These are phyloP conservation scores for Calycopis cecrops DNA, from an alignment of 1,140 invertebrate genomes.

Conservation along the genomic window DNA sequence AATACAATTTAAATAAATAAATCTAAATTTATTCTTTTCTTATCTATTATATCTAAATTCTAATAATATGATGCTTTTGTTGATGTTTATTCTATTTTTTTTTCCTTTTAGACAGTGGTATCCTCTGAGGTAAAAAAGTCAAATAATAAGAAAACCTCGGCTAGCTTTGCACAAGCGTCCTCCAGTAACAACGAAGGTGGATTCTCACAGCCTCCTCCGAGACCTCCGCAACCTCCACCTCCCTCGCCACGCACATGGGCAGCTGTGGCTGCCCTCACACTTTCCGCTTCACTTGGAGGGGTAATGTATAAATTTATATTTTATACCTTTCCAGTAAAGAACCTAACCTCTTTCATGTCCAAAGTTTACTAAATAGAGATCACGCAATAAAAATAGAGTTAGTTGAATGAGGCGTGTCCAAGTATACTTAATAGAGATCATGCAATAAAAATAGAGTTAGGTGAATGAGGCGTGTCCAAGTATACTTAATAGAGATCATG, in stretches of 20 bases:
- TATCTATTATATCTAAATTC: too few species aligned
- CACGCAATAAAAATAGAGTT: too few species aligned
- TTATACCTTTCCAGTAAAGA: too few species aligned
- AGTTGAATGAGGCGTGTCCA: too few species aligned
- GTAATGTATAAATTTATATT: too few species aligned
- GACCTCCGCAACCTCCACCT: conserved; percentile 20
- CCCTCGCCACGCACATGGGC: conserved; percentile 27
- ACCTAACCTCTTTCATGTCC: too few species aligned
- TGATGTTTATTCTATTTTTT: neutral
- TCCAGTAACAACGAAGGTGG: neutral
- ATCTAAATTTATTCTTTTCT: too few species aligned
- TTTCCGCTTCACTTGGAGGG: conserved; percentile 34
- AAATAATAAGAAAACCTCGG: neutral
- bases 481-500: too few species aligned
- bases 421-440: too few species aligned
- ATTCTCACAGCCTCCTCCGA: conserved; percentile 7
- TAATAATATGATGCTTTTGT: neutral
- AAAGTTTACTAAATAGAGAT: too few species aligned
- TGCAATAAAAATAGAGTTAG: too few species aligned
- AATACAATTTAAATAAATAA: conserved; percentile 24
- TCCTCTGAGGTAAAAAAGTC: neutral
- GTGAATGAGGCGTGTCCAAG: too few species aligned
- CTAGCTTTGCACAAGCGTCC: neutral
- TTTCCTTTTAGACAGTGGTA: conserved; percentile 25
- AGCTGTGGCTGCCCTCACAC: conserved; percentile 31